Base-by-base conservation (phyloP, 2,797 vertebrate species). In the Moxostoma hubbsi region DNA sequence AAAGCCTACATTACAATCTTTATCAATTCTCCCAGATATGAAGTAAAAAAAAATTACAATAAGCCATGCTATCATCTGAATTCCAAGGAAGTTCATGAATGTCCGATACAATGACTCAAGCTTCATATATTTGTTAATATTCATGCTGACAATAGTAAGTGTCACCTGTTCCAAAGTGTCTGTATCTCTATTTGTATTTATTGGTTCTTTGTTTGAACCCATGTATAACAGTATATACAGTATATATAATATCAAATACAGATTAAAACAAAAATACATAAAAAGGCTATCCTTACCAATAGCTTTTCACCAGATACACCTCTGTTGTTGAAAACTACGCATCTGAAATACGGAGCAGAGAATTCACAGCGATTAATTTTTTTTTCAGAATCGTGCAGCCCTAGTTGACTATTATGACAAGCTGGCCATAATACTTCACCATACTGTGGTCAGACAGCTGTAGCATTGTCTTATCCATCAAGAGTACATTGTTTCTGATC, bases 291-390 rank as follows among this genome's bases (percentile, higher is more conserved):
- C 79, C 95, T 97, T 94, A 99, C 97, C 97, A 98, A 90, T 57
- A 99, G 94, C 18, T 93, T 95, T 89, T 98, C 97, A 15, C 97
- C 97, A 9, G 96, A 95, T 77, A 98, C 94, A 55, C 97, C 97
- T 88, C 97, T 94, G 89, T 99, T 98, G 93, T 99, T 98, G 91
- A 99, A 98, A 59, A 98, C 96, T 84, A 96, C 95, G 63, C 96
- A 98, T 88, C 96, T 99, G 91, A 90, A 97, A 96, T 81, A 83
- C 18, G 90, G 50, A 85, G 81, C 46, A 84, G 58, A 70, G 7
- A 45, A 79, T 5, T 36, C 36, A 36, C 36, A 36, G 36, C 3
- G 4, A 36, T 36, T 36, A 24, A 24, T 24, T 24, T 24, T 24
- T 24, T 36, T 36, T 36, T 5, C 36, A 5, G 4, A 36, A 36